phyloP scores from a whole-genome alignment of 2,888 invertebrate species.

The Machimus rusticus region DNA sequence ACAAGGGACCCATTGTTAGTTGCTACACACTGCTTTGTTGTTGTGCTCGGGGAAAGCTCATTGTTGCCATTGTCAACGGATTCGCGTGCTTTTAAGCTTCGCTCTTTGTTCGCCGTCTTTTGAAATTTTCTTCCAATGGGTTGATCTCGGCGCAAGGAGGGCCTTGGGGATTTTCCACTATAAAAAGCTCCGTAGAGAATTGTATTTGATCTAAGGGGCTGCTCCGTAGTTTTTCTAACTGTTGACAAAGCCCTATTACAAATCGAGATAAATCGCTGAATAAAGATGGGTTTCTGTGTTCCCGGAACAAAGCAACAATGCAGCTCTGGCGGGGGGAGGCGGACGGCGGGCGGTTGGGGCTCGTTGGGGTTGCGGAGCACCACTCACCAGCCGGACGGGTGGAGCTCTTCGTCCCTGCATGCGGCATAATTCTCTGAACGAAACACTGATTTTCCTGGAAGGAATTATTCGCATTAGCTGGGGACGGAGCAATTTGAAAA shows the following conservation, averaged over 20 bases:
- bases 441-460: not conserved
- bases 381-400: not conserved
- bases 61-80: slow-evolving; percentile 34
- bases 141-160: slow-evolving; percentile 21
- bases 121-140: slow-evolving; percentile 34
- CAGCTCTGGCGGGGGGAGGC: not conserved
- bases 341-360: not conserved
- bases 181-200: slow-evolving; percentile 30
- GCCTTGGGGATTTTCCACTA: slow-evolving; percentile 31
- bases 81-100: slow-evolving; percentile 38
- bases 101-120: slow-evolving; percentile 32
- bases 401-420: not conserved
- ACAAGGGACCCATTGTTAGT: slow-evolving; percentile 35
- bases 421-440: not conserved
- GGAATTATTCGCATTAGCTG: not conserved
- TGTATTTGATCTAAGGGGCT: slow-evolving; percentile 29
- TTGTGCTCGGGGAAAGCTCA: slow-evolving; percentile 37
- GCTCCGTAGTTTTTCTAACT: slow-evolving; percentile 28
- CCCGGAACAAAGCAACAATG: slow-evolving; percentile 16
- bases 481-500: not conserved
- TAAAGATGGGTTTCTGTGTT: slow-evolving; percentile 19
- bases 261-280: slow-evolving; percentile 40
- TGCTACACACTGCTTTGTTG: slow-evolving; percentile 38
- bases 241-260: slow-evolving; percentile 36
- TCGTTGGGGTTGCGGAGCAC: not conserved